phyloP scores from a whole-genome alignment of 2,888 invertebrate genomes.

The Caenorhabditis zanzibari region DNA sequence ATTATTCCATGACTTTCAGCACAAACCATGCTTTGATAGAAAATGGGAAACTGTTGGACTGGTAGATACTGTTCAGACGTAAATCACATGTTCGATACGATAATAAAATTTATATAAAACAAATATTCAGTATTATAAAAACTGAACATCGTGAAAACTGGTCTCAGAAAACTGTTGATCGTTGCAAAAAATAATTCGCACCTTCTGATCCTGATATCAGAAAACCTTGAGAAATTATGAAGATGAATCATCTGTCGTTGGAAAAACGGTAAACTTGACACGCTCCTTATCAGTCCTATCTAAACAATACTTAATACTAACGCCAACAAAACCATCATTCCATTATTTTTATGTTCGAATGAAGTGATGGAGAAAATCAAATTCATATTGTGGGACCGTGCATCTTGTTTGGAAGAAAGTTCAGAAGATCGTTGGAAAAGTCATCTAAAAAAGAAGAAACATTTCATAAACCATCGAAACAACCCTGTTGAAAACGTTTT shows the following conservation, averaged over 20 bases:
- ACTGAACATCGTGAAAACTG: not conserved
- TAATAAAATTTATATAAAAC: not conserved
- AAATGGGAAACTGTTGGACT: not conserved
- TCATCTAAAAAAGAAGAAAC: too few species aligned
- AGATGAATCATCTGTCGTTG: not conserved
- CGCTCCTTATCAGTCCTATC: not conserved
- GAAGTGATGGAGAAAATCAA: not conserved
- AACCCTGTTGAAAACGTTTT: too few species aligned
- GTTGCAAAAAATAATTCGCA: not conserved
- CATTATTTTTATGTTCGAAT: not conserved
- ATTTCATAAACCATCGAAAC: too few species aligned
- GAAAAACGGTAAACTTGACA: not conserved
- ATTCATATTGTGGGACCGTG: too few species aligned
- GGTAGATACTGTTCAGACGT: conserved; percentile 4
- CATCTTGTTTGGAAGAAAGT: too few species aligned
- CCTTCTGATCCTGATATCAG: not conserved
- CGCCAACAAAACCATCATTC: not conserved
- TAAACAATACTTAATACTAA: not conserved
- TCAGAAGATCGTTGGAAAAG: too few species aligned
- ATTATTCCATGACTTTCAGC: not conserved
- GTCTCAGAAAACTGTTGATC: not conserved
- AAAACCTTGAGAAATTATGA: conserved; percentile 3
- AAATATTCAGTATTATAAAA: not conserved
- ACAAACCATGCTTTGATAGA: conserved; percentile 22
- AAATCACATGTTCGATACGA: conserved; percentile 16